Conservation (phyloP, 2,113 vertebrate genomes). For the Arothron firmamentum region DNA sequence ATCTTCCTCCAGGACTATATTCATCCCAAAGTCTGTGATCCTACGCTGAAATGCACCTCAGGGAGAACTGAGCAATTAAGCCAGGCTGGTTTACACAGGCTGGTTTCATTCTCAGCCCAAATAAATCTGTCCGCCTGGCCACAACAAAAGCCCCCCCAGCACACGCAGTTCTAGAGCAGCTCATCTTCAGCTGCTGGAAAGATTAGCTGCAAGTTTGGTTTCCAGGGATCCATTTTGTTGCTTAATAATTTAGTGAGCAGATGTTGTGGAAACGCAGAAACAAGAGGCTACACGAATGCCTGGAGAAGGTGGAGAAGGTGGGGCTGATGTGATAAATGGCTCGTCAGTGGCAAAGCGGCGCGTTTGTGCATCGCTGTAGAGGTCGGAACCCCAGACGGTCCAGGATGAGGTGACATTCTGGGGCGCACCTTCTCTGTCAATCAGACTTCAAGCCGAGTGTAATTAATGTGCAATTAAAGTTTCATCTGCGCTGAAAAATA, state of each 20-base stretch:
- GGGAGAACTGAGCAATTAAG: conserved; percentile 14
- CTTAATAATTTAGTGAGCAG: conserved; percentile 33
- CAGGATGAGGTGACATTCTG: conserved; percentile 45
- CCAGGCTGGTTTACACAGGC: conserved; percentile 16
- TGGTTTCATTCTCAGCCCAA: conserved; percentile 21
- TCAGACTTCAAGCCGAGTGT: conserved; percentile 49
- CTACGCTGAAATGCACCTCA: conserved; percentile 8
- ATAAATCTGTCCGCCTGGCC: conserved; percentile 3
- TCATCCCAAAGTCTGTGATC: not conserved
- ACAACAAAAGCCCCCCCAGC: not conserved
- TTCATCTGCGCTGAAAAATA: conserved; percentile 70
- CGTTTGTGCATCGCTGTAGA: conserved; percentile 36
- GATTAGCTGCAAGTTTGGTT: conserved; percentile 23
- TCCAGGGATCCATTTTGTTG: conserved; percentile 27
- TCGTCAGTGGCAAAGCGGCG: not conserved
- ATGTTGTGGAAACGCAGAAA: conserved; percentile 15
- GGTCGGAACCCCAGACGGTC: conserved; percentile 44
- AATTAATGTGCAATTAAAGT: conserved; percentile 74
- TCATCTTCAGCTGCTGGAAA: conserved; percentile 42
- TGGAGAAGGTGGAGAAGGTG: conserved; percentile 6
- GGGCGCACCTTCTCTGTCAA: conserved; percentile 51
- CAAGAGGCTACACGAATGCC: not conserved
- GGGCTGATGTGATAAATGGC: not conserved
- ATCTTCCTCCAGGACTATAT: not conserved
- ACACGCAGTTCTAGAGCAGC: not conserved